Percentiles rank a stretch among this genome's conserved stretches.
Evolutionary conservation across 2,888 invertebrate genomes (phyloP).

Genomic region (Panzeria rudis): DNA sequence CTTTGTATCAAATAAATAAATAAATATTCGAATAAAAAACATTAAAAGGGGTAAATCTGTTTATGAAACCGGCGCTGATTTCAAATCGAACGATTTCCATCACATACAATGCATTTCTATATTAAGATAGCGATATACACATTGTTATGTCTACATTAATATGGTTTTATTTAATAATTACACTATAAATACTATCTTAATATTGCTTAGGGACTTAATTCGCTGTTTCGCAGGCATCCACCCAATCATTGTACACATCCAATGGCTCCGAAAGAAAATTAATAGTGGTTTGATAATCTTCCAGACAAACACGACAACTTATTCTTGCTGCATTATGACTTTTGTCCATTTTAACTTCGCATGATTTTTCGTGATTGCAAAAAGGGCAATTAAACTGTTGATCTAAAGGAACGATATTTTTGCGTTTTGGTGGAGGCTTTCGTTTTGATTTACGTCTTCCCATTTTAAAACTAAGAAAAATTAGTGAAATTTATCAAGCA

Average conservation of each 20-base stretch:
- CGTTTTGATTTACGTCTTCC: slow-evolving; percentile 98
- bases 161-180: no score
- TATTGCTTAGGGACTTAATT: slow-evolving; percentile 85
- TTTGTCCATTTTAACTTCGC: slow-evolving; percentile 99
- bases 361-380: slow-evolving; percentile 99
- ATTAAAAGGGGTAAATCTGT: no score
- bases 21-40: no score
- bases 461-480: slow-evolving; percentile 87
- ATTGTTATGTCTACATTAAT: no score
- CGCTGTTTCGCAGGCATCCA: slow-evolving; percentile 98
- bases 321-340: slow-evolving; percentile 96
- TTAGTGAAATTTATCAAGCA: no score
- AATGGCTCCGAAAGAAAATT: slow-evolving; percentile 98
- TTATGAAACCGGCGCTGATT: no score
- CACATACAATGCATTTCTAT: no score
- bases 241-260: slow-evolving; percentile 99
- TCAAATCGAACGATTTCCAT: no score
- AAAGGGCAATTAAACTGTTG: slow-evolving; percentile 99
- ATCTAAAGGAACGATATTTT: slow-evolving; percentile 96
- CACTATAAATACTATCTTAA: neutral
- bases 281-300: slow-evolving; percentile 98
- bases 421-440: slow-evolving; percentile 97
- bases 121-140: no score
- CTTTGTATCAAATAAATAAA: no score
- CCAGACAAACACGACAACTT: slow-evolving; percentile 96